A percentile compares a stretch with the other conserved stretches of the same genome.
These are phyloP conservation scores for Philaethria dido DNA, from an alignment of 2,888 invertebrate genomes.

Conservation along the genomic window DNA sequence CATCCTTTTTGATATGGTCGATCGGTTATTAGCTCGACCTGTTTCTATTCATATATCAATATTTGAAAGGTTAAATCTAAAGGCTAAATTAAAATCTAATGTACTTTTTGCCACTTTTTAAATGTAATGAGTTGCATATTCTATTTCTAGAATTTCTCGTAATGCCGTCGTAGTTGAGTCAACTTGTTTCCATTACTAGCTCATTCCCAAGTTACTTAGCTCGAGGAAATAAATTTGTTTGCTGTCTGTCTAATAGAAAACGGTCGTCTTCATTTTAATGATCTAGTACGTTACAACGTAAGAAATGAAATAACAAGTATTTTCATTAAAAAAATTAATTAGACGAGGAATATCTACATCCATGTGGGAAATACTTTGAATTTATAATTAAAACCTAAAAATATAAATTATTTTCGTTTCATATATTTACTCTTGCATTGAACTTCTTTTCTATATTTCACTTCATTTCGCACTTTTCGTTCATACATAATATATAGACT, in stretches of 20 bases:
- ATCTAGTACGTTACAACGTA: neutral
- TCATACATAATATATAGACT: no score
- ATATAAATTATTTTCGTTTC: no score
- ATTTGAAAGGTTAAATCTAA: no score
- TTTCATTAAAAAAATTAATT: neutral
- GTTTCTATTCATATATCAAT: neutral
- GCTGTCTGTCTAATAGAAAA: constrained; percentile 17
- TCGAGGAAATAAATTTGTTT: constrained; percentile 25
- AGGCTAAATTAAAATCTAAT: no score
- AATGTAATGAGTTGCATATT: neutral
- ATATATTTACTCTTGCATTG: no score
- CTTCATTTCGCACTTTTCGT: no score
- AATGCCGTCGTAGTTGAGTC: constrained; percentile 11
- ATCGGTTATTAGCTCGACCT: neutral
- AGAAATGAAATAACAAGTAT: neutral
- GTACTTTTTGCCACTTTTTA: neutral
- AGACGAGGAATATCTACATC: no score
- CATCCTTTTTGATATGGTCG: constrained; percentile 10
- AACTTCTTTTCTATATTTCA: no score
- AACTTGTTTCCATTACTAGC: constrained; percentile 41
- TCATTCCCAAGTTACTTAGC: constrained; percentile 39
- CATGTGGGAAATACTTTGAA: no score
- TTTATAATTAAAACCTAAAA: no score
- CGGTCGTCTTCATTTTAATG: neutral
- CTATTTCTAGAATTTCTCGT: constrained; percentile 35